A percentile compares a stretch with the other conserved stretches of the same genome.
Evolutionary conservation across 1,140 invertebrate species (phyloP).

Genomic region (Melanaphis sacchari): DNA sequence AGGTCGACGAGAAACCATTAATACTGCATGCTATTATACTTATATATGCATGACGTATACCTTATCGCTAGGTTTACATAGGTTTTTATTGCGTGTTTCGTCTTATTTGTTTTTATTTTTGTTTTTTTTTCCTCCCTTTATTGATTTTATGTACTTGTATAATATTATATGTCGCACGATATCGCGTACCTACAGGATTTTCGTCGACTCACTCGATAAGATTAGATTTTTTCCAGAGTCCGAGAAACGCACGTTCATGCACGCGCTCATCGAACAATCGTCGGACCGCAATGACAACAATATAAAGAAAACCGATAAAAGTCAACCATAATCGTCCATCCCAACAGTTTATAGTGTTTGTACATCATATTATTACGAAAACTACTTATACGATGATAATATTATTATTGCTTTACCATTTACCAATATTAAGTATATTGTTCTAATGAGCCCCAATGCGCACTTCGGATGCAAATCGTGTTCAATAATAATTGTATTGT

Average conservation of each 20-base stretch:
- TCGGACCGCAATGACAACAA: neutral
- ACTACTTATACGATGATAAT: neutral
- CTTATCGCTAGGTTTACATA: neutral
- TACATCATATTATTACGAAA: neutral
- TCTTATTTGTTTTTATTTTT: conserved; percentile 25
- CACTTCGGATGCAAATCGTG: neutral
- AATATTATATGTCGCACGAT: neutral
- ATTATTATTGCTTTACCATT: neutral
- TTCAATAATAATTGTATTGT: neutral
- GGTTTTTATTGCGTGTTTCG: neutral
- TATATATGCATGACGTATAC: neutral
- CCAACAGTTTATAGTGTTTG: neutral
- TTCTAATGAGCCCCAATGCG: neutral
- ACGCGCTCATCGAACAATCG: neutral
- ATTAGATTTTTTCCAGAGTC: neutral
- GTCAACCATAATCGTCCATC: neutral
- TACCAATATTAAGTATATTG: neutral
- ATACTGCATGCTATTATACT: neutral
- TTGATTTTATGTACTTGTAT: neutral
- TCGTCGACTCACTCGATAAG: neutral
- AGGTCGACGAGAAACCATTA: neutral
- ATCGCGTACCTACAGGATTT: neutral
- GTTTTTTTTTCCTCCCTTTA: neutral
- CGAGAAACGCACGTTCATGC: neutral
- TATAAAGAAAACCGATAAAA: conserved; percentile 9